Conservation (phyloP, 1,140 invertebrate genomes). For the Globodera ellingtonae region DNA sequence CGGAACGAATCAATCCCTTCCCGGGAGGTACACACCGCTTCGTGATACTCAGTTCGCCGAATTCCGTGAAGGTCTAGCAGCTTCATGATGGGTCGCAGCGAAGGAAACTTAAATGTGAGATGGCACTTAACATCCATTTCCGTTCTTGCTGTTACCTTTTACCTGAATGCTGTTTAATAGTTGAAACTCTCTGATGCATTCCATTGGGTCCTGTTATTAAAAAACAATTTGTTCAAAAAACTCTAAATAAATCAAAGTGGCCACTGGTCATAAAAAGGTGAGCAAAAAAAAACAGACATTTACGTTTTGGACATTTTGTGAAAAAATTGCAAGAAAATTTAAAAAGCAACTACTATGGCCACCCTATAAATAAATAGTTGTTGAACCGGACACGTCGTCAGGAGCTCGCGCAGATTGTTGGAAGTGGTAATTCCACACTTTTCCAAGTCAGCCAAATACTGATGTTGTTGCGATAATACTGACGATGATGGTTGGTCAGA, state of each 20-base stretch:
- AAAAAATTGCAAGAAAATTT: background rate
- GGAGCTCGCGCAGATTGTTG: slow-evolving; percentile 30
- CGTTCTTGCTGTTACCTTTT: background rate
- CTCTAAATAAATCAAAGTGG: too few relatives aligned
- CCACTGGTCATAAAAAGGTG: too few relatives aligned
- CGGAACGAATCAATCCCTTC: too few relatives aligned
- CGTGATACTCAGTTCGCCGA: slow-evolving; percentile 40
- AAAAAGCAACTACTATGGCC: background rate
- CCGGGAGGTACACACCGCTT: slow-evolving; percentile 28
- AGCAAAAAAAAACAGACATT: too few relatives aligned
- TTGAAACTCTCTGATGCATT: slow-evolving; percentile 41
- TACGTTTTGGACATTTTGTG: background rate
- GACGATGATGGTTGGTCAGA: background rate
- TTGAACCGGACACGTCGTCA: slow-evolving; percentile 32
- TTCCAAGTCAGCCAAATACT: slow-evolving; percentile 33
- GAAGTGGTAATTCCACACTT: slow-evolving; percentile 38
- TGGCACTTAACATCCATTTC: background rate
- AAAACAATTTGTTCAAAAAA: too few relatives aligned
- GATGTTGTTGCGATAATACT: background rate
- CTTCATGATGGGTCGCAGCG: slow-evolving; percentile 44
- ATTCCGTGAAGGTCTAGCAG: slow-evolving; percentile 50
- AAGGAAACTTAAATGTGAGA: slow-evolving; percentile 36
- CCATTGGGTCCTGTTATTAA: slow-evolving; percentile 24
- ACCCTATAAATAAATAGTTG: background rate
- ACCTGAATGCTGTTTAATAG: slow-evolving; percentile 33